Evolutionary conservation across 2,113 vertebrate species (phyloP).

Genomic region (Strix uralensis): DNA sequence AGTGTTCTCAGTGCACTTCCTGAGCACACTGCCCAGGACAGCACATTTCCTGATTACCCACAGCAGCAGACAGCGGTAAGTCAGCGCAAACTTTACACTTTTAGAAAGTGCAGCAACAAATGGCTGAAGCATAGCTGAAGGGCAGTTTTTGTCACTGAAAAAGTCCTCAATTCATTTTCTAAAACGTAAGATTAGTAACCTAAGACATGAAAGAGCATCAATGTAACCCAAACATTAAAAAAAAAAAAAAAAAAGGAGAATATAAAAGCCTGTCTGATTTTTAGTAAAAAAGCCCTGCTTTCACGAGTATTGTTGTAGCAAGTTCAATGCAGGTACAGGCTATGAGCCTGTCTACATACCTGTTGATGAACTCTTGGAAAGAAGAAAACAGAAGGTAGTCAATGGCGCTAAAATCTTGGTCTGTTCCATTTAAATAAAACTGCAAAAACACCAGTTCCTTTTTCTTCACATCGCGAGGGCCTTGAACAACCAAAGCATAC

Average conservation of each 20-base stretch:
- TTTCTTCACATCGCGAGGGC: conserved; percentile 88
- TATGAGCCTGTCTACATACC: conserved; percentile 32
- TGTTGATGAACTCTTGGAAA: conserved; percentile 80
- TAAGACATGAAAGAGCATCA: background rate
- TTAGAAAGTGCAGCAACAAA: background rate
- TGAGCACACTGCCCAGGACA: background rate
- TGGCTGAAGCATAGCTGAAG: background rate
- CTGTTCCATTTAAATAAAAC: conserved; percentile 89
- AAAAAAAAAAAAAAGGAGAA: too few relatives aligned
- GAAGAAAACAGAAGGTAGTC: conserved; percentile 95
- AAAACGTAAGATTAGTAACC: background rate
- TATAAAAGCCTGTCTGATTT: background rate
- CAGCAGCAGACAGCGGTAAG: background rate
- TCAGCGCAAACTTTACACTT: background rate
- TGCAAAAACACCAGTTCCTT: conserved; percentile 94
- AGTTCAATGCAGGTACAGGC: background rate
- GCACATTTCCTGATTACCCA: background rate
- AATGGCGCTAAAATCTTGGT: conserved; percentile 96
- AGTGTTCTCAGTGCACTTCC: background rate
- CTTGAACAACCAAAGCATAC: conserved; percentile 86
- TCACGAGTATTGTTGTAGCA: background rate
- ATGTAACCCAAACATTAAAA: background rate
- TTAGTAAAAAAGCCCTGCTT: background rate
- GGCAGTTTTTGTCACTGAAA: background rate
- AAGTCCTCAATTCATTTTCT: background rate